Base-by-base conservation (phyloP, 2,113 vertebrate genomes). In the Phalacrocorax pelagicus region DNA sequence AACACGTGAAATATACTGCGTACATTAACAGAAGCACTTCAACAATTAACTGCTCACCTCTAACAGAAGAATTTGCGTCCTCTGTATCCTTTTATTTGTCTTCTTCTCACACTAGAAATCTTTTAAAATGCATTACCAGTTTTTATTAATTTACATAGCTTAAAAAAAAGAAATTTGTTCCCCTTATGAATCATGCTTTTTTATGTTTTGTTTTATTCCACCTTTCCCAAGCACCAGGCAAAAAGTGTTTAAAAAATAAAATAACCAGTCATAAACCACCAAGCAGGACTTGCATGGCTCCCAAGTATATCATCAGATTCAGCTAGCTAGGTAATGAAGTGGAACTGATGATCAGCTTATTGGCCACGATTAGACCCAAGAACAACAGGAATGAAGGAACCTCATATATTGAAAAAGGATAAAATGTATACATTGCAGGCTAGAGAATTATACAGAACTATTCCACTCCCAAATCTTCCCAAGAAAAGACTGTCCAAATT, bases 341-440 rank as follows among this genome's bases (percentile, higher is more conserved):
- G n/a, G 78, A 95, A 95, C 94, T 94, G 87, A 95, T 77, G 84
- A 49, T 54, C 92, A 88, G 62, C 58, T 93, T 71, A 51, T 90
- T 82, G 87, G 66, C 44, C 81, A 79, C 93, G 85, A 89, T 90
- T 92, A 96, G 62, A 82, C 36, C 65, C 72, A 94, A 84, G 87
- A 96, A 89, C 57, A 96, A 94, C 65, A 89, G 61, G 30, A 95
- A 61, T 29, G 36, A 66, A 91, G 57, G 34, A 96, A 82, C 22
- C 6, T 52, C n/a, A 38, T 23, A 5, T 10, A 16, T 0, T 17
- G 57, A 80, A 80, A 89, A 69, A 75, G 88, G 27, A 47, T 62
- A 55, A 92, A 93, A 86, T 71, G 44, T 78, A 57, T 16, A 47
- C 51, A 59, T 47, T 77, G 44, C 57, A 92, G 54, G 34, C 61